Conservation (phyloP, 1,140 invertebrate species). For the Caligus rogercresseyi region DNA sequence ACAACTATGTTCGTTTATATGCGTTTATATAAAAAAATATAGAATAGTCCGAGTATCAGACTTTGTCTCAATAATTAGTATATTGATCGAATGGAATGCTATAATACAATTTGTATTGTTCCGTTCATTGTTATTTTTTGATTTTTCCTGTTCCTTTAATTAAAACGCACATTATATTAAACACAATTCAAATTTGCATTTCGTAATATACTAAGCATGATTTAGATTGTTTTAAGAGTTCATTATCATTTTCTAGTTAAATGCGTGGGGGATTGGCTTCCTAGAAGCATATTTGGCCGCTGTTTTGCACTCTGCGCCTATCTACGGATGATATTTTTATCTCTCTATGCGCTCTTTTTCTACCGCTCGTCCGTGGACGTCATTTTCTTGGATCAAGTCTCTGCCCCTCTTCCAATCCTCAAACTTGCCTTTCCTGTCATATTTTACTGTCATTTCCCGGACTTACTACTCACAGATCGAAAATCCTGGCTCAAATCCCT, state of each 20-base stretch:
- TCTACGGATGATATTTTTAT: constrained; percentile 52
- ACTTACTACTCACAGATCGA: constrained; percentile 30
- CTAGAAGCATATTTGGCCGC: constrained; percentile 47
- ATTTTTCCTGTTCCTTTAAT: too few relatives aligned
- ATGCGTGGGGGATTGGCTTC: constrained; percentile 33
- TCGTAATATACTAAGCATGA: too few relatives aligned
- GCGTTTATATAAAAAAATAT: too few relatives aligned
- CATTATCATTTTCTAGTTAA: constrained; percentile 27
- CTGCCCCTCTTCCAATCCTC: constrained; percentile 62
- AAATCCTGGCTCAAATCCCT: constrained; percentile 49
- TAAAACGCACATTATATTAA: too few relatives aligned
- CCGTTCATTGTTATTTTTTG: background rate
- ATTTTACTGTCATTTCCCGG: constrained; percentile 22
- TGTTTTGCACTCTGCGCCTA: constrained; percentile 84
- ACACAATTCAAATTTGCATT: too few relatives aligned
- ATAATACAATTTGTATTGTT: too few relatives aligned
- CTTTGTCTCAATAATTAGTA: too few relatives aligned
- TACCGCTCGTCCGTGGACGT: constrained; percentile 30
- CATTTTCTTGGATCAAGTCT: constrained; percentile 82
- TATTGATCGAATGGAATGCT: too few relatives aligned
- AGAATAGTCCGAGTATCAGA: too few relatives aligned
- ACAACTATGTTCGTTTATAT: too few relatives aligned
- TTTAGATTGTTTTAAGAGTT: too few relatives aligned
- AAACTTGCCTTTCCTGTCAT: constrained; percentile 38
- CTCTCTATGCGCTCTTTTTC: constrained; percentile 44